Percentiles rank a stretch among this genome's conserved stretches.
phyloP scores from a whole-genome alignment of 1,140 invertebrate species.

The Zaprionus capensis region DNA sequence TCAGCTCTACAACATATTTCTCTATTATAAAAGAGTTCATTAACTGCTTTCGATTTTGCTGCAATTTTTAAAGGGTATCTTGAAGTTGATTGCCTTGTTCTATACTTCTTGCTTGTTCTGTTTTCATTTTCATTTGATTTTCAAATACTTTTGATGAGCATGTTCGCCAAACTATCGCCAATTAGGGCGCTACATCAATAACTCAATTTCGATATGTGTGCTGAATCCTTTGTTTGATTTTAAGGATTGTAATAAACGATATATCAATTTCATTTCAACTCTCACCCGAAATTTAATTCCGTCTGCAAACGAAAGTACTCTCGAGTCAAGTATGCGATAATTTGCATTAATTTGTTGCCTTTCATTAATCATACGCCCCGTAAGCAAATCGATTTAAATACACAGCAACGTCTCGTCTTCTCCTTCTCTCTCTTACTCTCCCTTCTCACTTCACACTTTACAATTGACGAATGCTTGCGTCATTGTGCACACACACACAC shows the following conservation, averaged over 20 bases:
- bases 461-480: conserved; percentile 50
- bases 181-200: background rate
- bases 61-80: background rate
- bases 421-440: background rate
- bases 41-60: background rate
- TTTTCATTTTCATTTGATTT: background rate
- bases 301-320: background rate
- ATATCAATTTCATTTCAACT: background rate
- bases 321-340: conserved; percentile 29
- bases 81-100: background rate
- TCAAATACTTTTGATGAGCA: too few relatives aligned
- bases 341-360: conserved; percentile 41
- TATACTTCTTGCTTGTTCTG: background rate
- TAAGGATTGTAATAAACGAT: too few relatives aligned
- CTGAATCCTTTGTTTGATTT: too few relatives aligned
- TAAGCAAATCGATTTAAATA: conserved; percentile 40
- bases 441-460: conserved; percentile 23
- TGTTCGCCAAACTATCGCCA: background rate
- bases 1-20: too few relatives aligned
- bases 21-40: too few relatives aligned
- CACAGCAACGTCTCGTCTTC: background rate
- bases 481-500: conserved; percentile 19
- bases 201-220: background rate
- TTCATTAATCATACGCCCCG: conserved; percentile 50
- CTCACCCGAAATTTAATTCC: too few relatives aligned